Evolutionary conservation across 2,113 vertebrate genomes (phyloP), one percentile per base, ranked within the genome.

Genomic region (Pygoscelis adeliae): DNA sequence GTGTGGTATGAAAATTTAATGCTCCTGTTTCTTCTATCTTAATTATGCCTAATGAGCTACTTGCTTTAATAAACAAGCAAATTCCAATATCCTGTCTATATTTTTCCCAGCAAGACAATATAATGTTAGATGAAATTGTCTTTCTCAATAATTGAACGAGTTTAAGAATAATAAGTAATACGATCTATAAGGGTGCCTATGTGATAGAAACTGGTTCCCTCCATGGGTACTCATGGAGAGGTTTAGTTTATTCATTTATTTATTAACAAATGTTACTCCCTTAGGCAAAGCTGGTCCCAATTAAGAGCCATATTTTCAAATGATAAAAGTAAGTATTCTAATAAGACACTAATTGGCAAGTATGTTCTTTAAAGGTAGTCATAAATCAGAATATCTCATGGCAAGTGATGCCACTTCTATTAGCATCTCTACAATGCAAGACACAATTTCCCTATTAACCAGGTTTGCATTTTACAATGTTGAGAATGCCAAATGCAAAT

Each of bases 311-410:
- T 79, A 96, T 95, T 96, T 97, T 93, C 66, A 76, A 96, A 95
- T 95, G 78, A 91, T 95, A 94, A 90, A 97, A 98, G 97, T 97
- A 95, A 88, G 83, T 69, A 79, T 93, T 94, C 95, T 97, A 97
- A 97, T 95, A 95, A 97, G 94, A 94, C 93, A 97, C 95, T 98
- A 98, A 98, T 97, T 97, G 98, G 84, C 93, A 97, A 95, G 95
- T 87, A 93, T 96, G 95, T 95, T 96, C 94, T 96, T 97, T 97
- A 97, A 96, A 98, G 97, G 95, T 83, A 96, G 88, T 53, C 76
- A 87, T 93, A 94, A 97, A 93, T 97, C 96, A 97, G 79, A 90
- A 77, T 84, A 85, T 96, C 95, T 96, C 30, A 44, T 90, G 92
- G 87, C 69, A 74, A 96, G 91, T 46, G 82, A 84, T 89, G 90